Evolutionary conservation across 2,113 vertebrate species (phyloP).

Genomic region (Puma concolor): DNA sequence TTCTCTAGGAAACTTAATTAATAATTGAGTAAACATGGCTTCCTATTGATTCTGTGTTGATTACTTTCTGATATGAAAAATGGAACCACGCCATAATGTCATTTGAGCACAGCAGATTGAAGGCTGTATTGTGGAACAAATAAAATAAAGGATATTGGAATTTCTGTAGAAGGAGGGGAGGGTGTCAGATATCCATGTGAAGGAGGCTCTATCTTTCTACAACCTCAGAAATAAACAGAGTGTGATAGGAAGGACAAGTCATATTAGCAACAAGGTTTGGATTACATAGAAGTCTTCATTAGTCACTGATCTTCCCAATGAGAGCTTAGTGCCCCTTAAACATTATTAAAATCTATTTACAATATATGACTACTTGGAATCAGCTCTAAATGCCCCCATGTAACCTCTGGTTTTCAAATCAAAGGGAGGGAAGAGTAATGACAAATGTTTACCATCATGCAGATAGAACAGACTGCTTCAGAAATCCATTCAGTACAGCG

Average conservation of each 20-base stretch:
- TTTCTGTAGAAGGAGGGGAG: background rate
- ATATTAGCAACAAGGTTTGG: background rate
- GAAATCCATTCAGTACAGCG: background rate
- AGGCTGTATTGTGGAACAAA: constrained; percentile 58
- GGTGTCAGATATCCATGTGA: constrained; percentile 9
- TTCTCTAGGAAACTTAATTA: constrained; percentile 81
- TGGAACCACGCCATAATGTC: constrained; percentile 48
- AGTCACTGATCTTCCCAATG: background rate
- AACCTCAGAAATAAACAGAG: constrained; percentile 58
- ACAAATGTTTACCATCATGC: background rate
- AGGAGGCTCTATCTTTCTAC: background rate
- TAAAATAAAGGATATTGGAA: constrained; percentile 67
- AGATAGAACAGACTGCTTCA: background rate
- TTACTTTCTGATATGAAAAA: constrained; percentile 77
- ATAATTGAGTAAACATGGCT: constrained; percentile 81
- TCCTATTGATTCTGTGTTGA: constrained; percentile 74
- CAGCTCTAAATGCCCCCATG: background rate
- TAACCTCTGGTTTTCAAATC: background rate
- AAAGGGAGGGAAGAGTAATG: background rate
- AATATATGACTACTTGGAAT: background rate
- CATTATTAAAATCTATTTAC: background rate
- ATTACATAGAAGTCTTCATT: constrained; percentile 39
- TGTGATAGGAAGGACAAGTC: background rate
- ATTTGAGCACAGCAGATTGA: constrained; percentile 69
- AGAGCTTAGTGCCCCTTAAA: background rate